Evolutionary conservation across 2,888 invertebrate genomes (phyloP), one percentile per base, ranked within the genome.

Genomic region (Strigamia transsilvanica): DNA sequence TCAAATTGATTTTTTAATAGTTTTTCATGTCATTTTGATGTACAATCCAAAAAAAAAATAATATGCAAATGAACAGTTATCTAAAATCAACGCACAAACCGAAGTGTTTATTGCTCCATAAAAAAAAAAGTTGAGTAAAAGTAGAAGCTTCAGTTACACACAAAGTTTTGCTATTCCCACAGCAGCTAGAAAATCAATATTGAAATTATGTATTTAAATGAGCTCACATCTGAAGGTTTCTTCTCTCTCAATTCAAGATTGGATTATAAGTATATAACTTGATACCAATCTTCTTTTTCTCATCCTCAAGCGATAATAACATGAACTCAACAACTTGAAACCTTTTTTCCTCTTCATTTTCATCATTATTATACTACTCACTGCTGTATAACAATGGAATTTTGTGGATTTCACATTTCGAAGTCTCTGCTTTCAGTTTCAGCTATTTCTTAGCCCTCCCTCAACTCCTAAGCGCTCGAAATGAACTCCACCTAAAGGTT

Each of bases 401-500:
- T 56, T 56, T 56, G 56, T 56, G 18, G 38, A 56, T 56, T 56
- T 18, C 56, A 56, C 18, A 56, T 18, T 56, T 56, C 56, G 9
- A 56, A 15, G 56, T 56, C 56, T 56, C 56, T 56, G 56, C 56
- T 5, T 21, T 56, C 56, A 9, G 18, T 9, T 0, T 38, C 38
- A 38, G 38, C 38, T 38, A 38, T 38, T 38, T 2, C 56, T 18
- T 18, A 18, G 6, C 18, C 21, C 18, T 56, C 18, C 18, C 56
- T 56, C 13, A 56, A 56, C n/a, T 56, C n/a, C 56, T 56, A 46
- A 18, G 18, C 6, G 56, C 21, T 56, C 18, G 56, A n/a, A 56
- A 56, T 56, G 56, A 56, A 56, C 56, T 56, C 56, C 56, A 56
- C 56, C 56, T 18, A 18, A 15, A 56, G 56, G 56, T 56, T 18